Percentiles rank a stretch among this genome's conserved stretches.
These are phyloP conservation scores for Serinus canaria DNA, from an alignment of 2,113 vertebrate genomes.

Conservation along the genomic window DNA sequence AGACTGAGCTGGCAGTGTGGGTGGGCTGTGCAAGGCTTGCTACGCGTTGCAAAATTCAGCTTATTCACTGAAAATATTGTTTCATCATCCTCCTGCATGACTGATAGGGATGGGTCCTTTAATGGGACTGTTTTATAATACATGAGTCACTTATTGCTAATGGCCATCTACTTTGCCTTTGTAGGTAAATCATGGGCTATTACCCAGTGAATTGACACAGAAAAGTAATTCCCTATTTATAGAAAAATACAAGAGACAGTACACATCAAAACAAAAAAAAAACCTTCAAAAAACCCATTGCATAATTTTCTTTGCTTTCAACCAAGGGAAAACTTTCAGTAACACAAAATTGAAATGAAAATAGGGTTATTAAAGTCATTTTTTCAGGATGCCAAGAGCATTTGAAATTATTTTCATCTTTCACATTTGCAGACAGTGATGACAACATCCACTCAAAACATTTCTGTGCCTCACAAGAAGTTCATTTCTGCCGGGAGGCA, in stretches of 20 bases:
- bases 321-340: background rate
- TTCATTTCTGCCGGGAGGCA: background rate
- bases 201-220: slow-evolving; percentile 2
- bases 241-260: background rate
- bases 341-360: background rate
- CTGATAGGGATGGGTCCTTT: background rate
- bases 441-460: slow-evolving; percentile 1
- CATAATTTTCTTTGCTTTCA: background rate
- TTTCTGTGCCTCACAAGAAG: background rate
- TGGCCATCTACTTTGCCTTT: slow-evolving; percentile 11
- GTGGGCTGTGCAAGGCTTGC: background rate
- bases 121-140: slow-evolving; percentile 21
- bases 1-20: background rate
- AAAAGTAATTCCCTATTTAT: slow-evolving; percentile 23
- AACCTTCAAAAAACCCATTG: background rate
- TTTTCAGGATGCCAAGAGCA: background rate
- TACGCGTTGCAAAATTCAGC: background rate
- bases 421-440: slow-evolving; percentile 29
- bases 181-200: background rate
- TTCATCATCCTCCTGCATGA: background rate
- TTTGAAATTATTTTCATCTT: background rate
- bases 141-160: slow-evolving; percentile 34
- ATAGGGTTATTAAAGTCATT: background rate
- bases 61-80: background rate
- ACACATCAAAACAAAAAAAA: background rate